Conservation (phyloP, 2,113 vertebrate genomes). For the Oryzias celebensis region DNA sequence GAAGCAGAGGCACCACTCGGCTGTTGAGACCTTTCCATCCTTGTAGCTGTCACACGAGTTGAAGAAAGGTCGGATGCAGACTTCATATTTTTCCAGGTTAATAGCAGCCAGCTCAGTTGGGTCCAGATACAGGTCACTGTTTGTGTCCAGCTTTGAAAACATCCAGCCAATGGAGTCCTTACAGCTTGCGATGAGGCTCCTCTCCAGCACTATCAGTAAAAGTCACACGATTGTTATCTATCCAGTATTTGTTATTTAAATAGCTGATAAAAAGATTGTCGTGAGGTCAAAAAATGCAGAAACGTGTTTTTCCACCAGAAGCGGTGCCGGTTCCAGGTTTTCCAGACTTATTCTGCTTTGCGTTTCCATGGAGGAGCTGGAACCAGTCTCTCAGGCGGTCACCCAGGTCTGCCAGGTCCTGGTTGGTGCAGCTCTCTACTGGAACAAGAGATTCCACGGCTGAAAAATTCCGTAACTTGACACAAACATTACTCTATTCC, state of each 20-base stretch:
- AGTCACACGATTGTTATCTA: background rate
- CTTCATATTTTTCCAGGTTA: constrained; percentile 96
- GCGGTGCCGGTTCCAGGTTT: constrained; percentile 65
- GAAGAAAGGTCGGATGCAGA: constrained; percentile 96
- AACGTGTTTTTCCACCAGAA: constrained; percentile 68
- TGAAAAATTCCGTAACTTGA: constrained; percentile 30
- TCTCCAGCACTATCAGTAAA: constrained; percentile 83
- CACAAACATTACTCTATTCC: constrained; percentile 30
- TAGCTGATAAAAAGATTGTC: constrained; percentile 10
- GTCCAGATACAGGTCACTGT: constrained; percentile 89
- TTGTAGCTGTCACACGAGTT: constrained; percentile 95
- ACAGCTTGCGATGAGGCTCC: constrained; percentile 89
- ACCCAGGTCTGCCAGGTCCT: constrained; percentile 93
- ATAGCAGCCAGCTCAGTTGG: constrained; percentile 88
- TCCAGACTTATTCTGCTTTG: constrained; percentile 88
- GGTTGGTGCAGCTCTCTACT: constrained; percentile 91
- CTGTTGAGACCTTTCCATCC: constrained; percentile 89
- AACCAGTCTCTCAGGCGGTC: constrained; percentile 97
- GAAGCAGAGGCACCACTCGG: constrained; percentile 99
- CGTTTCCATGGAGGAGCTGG: constrained; percentile 93
- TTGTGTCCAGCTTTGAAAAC: constrained; percentile 94
- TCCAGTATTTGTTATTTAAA: background rate
- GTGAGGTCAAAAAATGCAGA: constrained; percentile 8
- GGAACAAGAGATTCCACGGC: constrained; percentile 22
- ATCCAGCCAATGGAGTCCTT: constrained; percentile 98